phyloP scores from a whole-genome alignment of 2,113 vertebrate species.

The Polypterus bichir region DNA sequence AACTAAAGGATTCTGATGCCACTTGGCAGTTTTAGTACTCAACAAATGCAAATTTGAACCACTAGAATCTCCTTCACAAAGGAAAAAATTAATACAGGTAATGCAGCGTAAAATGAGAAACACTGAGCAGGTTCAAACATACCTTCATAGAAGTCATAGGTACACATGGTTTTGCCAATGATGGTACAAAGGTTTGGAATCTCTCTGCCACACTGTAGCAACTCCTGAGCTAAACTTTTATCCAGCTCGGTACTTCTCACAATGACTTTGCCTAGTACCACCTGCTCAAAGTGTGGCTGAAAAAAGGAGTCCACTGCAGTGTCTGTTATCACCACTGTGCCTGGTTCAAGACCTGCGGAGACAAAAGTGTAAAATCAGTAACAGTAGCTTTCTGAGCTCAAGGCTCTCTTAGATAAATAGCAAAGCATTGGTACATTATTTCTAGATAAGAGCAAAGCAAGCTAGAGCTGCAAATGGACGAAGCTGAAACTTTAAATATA shows the following conservation, averaged over 20 bases:
- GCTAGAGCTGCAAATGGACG: no score
- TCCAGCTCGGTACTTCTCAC: constrained; percentile 67
- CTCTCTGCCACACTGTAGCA: constrained; percentile 58
- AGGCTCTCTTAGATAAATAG: neutral
- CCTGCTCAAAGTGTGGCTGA: constrained; percentile 58
- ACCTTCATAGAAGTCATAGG: constrained; percentile 81
- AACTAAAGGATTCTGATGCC: no score
- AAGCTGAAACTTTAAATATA: no score
- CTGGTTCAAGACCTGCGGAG: constrained; percentile 48
- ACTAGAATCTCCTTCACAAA: no score
- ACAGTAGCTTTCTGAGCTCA: neutral
- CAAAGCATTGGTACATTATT: neutral
- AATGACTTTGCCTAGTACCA: constrained; percentile 65
- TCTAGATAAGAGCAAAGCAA: no score
- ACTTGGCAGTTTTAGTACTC: no score
- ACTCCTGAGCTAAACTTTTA: constrained; percentile 47
- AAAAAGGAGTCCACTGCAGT: constrained; percentile 65
- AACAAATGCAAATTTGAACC: no score
- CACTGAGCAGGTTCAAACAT: neutral
- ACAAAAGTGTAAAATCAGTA: neutral
- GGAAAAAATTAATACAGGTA: no score
- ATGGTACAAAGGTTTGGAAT: constrained; percentile 44
- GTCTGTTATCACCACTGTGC: constrained; percentile 68
- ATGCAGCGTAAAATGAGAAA: no score
- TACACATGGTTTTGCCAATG: constrained; percentile 67